phyloP scores from a whole-genome alignment of 2,113 vertebrate species.

The Poeciliopsis retropinna region DNA sequence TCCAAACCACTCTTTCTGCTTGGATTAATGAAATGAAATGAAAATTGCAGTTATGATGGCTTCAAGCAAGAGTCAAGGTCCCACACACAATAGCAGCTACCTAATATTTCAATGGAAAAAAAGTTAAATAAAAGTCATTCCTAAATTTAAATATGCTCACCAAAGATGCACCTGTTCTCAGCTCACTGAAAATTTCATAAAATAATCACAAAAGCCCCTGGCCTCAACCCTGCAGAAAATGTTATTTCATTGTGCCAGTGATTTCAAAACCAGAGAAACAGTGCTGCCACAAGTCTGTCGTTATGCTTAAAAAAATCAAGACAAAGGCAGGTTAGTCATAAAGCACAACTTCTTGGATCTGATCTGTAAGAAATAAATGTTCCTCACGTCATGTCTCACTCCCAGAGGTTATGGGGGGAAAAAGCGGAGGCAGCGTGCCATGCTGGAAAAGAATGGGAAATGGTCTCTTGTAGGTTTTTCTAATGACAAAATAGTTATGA shows the following conservation, averaged over 20 bases:
- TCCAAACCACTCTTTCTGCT: neutral
- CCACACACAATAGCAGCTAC: neutral
- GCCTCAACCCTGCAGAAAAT: slow-evolving; percentile 26
- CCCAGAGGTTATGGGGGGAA: slow-evolving; percentile 47
- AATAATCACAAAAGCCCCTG: slow-evolving; percentile 24
- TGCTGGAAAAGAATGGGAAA: slow-evolving; percentile 60
- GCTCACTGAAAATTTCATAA: slow-evolving; percentile 19
- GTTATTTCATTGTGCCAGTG: slow-evolving; percentile 32
- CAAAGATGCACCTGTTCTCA: slow-evolving; percentile 53
- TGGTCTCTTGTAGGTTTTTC: slow-evolving; percentile 65
- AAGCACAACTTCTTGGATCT: slow-evolving; percentile 40
- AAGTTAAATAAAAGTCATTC: neutral
- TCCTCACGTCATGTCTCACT: slow-evolving; percentile 59
- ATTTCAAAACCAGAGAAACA: slow-evolving; percentile 61
- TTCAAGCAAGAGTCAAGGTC: neutral
- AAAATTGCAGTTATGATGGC: neutral
- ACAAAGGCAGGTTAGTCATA: slow-evolving; percentile 14
- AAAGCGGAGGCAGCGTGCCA: slow-evolving; percentile 9
- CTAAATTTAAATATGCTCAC: neutral
- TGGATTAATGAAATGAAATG: slow-evolving; percentile 2
- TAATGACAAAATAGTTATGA: slow-evolving; percentile 80
- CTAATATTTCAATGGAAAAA: neutral
- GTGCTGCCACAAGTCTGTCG: slow-evolving; percentile 23
- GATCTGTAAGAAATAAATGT: slow-evolving; percentile 67
- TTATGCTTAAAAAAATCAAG: slow-evolving; percentile 63